Base-by-base conservation (phyloP, 2,797 vertebrate species). In the Oceanodroma leucorhoa region DNA sequence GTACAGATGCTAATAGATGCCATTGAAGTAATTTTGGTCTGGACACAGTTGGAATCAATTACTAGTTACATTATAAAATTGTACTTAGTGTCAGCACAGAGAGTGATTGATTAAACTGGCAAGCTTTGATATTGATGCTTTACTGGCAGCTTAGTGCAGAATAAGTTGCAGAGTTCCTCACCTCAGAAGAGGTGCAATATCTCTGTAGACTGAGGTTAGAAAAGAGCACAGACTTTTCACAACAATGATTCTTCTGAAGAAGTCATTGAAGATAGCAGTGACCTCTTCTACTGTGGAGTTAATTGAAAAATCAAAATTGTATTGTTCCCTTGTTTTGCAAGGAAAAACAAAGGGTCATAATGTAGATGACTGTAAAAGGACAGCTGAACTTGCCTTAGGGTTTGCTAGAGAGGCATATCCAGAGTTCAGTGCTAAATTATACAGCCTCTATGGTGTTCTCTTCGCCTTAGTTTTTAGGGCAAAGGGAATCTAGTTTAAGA, bases 21-120 rank as follows among this genome's bases (percentile, higher is more conserved):
- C 16, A 64, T 0, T 77, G 58, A 89, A 94, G 81, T 96, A 61
- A 95, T 93, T 95, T 83, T 71, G 48, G 61, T 65, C 76, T 96
- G 55, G 34, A 54, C 26, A 32, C 30, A 66, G 62, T 3, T 77
- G 76, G 46, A 62, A 83, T 64, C 36, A 85, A 64, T 57, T 41
- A 61, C 60, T 72, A 87, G 67, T 94, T 90, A 83, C 54, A 73
- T 30, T 82, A 83, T 64, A 58, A 79, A 94, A 85, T 36, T 64
- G 53, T 69, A 40, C 46, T 78, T 36, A 54, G 36, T 50, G 82
- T 79, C 72, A 95, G 41, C 34, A 69, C 24, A 78, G 57, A 75
- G 46, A 70, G 22, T 26, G 38, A 83, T 89, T 45, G 62, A 83
- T 95, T 93, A 60, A 88, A 38, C 32, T 50, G 53, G 60, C 40